Evolutionary conservation across 2,888 invertebrate species (phyloP), one percentile per base, ranked within the genome.

Genomic region (Amphipyra berbera): DNA sequence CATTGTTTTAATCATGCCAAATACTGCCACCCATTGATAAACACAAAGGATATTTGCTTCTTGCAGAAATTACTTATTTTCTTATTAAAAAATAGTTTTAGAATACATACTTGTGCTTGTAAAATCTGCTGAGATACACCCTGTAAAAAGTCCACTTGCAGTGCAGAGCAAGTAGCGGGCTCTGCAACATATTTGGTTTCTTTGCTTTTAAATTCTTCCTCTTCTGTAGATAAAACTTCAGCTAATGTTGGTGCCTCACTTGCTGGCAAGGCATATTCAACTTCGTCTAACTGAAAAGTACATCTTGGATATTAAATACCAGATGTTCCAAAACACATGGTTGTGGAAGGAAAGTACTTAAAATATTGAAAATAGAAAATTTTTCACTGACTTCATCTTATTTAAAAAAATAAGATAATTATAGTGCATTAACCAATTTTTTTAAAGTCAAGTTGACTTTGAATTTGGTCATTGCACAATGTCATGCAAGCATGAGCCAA

Each of bases 81-180:
- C 6, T 7, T 30, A 30, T 7, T 30, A 6, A 30, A 13, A 14
- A 9, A n/a, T 12, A 35, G 13, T 14, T 9, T 45, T 33, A 9
- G 0, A 59, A 54, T 53, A 92, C 95, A 94, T 94, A 98, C 98
- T 82, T 97, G 96, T 47, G 99, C 98, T 62, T 98, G 98, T 68
- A 96, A 93, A 21, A 99, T 95, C 91, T 99, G 99, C 27, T 98
- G 96, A 4, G 99, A 98, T 53, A 99, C 96, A 68, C 98, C 98
- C 88, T 98, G 98, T 63, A 99, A 94, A 66, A 98, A 93, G 46
- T 95, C 94, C 38, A 91, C 89, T 85, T 95, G 94, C 9, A 95
- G 83, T 15, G 92, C 92, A 44, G 94, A 93, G 75, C 94, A 94
- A 50, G 87, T 83, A n/a, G 82, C 67, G 8, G 91, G 87, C 55